These are phyloP conservation scores for Meteorus cinctellus DNA, from an alignment of 2,888 invertebrate species.

Conservation along the genomic window DNA sequence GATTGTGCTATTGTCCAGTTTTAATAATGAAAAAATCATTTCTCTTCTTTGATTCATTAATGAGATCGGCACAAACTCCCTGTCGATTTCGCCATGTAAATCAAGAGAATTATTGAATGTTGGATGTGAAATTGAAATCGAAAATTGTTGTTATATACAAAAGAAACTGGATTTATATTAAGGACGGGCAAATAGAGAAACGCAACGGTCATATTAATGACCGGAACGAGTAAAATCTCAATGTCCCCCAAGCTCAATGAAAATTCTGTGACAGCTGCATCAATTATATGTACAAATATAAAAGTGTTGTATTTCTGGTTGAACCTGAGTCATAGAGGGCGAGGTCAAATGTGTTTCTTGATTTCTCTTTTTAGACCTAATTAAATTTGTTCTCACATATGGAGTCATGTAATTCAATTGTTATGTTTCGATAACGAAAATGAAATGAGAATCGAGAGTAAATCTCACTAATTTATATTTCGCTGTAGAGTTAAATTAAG, in stretches of 20 bases:
- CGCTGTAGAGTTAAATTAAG: too few relatives aligned
- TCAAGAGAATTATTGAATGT: neutral
- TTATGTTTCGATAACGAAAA: too few relatives aligned
- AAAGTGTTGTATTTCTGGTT: constrained; percentile 36
- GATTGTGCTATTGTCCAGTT: too few relatives aligned
- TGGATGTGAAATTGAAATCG: neutral
- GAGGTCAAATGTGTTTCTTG: constrained; percentile 40
- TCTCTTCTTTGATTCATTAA: too few relatives aligned
- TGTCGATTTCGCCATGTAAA: neutral
- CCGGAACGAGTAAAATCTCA: constrained; percentile 30
- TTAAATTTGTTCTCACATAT: neutral
- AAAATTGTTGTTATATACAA: neutral
- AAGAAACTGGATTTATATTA: neutral
- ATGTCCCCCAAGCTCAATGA: constrained; percentile 36
- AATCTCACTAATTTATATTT: too few relatives aligned
- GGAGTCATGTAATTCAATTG: too few relatives aligned
- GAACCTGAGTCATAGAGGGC: constrained; percentile 57
- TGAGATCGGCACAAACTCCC: too few relatives aligned
- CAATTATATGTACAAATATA: constrained; percentile 25
- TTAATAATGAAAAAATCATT: too few relatives aligned
- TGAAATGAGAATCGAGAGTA: too few relatives aligned
- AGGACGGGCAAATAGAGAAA: neutral
- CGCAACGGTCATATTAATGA: neutral
- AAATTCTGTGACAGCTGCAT: constrained; percentile 22
- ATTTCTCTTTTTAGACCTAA: neutral